phyloP scores from a whole-genome alignment of 2,113 vertebrate genomes.

The Pagrus major region DNA sequence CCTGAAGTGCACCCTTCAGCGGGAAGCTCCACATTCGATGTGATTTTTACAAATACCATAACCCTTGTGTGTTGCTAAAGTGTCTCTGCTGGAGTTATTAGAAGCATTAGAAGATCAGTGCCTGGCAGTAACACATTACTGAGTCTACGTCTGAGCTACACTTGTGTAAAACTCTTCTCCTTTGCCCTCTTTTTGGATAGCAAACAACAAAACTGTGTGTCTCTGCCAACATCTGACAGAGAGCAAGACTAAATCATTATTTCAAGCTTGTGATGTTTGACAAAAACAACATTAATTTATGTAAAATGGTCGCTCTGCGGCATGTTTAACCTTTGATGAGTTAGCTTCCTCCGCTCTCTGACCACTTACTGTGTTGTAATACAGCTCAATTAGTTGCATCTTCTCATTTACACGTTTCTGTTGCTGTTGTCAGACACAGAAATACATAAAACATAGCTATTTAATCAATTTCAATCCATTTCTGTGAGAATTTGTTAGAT shows the following conservation, averaged over 20 bases:
- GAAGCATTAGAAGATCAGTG: background rate
- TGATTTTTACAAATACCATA: conserved; percentile 4
- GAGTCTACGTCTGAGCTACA: background rate
- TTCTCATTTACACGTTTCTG: background rate
- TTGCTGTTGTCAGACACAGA: too few relatives aligned
- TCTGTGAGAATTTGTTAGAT: too few relatives aligned
- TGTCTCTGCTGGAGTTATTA: background rate
- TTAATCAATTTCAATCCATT: too few relatives aligned
- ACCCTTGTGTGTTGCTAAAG: background rate
- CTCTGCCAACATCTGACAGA: background rate
- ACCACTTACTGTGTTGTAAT: background rate
- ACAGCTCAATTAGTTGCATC: background rate
- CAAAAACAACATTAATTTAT: too few relatives aligned
- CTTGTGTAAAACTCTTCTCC: background rate
- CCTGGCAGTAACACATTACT: background rate
- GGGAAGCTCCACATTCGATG: background rate
- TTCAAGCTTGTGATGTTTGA: background rate
- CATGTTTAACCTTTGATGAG: too few relatives aligned
- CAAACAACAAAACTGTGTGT: background rate
- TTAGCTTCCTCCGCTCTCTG: background rate
- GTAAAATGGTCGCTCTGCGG: too few relatives aligned
- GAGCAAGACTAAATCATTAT: background rate
- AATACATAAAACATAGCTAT: too few relatives aligned
- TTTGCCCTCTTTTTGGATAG: background rate
- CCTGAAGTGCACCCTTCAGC: conserved; percentile 5